Percentiles rank a stretch among this genome's conserved stretches.
Evolutionary conservation across 2,888 invertebrate species (phyloP).

Genomic region (Drosophila picticornis): DNA sequence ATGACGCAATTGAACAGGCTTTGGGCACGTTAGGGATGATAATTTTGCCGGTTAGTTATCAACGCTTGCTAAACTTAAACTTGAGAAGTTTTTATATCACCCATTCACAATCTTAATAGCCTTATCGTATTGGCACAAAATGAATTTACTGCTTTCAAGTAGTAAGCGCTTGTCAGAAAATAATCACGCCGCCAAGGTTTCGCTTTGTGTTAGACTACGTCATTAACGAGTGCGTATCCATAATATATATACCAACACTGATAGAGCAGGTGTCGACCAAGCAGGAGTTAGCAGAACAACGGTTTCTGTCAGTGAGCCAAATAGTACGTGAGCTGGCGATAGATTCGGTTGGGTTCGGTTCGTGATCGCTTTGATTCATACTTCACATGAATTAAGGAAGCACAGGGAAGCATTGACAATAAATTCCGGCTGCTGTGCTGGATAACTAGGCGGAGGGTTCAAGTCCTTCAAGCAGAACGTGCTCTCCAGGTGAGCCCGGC

Average conservation of each 20-base stretch:
- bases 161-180: conserved; percentile 10
- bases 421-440: conserved; percentile 17
- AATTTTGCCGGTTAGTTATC: not conserved
- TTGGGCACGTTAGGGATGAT: not conserved
- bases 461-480: conserved; percentile 20
- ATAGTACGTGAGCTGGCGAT: conserved; percentile 29
- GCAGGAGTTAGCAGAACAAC: not conserved
- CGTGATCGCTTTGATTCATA: conserved; percentile 47
- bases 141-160: conserved; percentile 19
- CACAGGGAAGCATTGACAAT: conserved; percentile 21
- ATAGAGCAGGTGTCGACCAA: not conserved
- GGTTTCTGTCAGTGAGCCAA: not conserved
- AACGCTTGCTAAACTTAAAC: not conserved
- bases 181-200: conserved; percentile 1
- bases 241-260: not conserved
- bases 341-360: conserved; percentile 8
- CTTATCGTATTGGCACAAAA: conserved; percentile 20
- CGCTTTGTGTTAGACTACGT: conserved; percentile 8
- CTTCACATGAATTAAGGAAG: conserved; percentile 42
- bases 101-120: conserved; percentile 15
- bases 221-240: not conserved
- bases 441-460: conserved; percentile 16
- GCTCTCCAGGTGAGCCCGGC: conserved; percentile 10
- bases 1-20: conserved; percentile 9
- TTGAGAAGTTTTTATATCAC: not conserved